These are phyloP conservation scores for Sebastes iracundus DNA, from an alignment of 2,797 vertebrate species.

Conservation along the genomic window DNA sequence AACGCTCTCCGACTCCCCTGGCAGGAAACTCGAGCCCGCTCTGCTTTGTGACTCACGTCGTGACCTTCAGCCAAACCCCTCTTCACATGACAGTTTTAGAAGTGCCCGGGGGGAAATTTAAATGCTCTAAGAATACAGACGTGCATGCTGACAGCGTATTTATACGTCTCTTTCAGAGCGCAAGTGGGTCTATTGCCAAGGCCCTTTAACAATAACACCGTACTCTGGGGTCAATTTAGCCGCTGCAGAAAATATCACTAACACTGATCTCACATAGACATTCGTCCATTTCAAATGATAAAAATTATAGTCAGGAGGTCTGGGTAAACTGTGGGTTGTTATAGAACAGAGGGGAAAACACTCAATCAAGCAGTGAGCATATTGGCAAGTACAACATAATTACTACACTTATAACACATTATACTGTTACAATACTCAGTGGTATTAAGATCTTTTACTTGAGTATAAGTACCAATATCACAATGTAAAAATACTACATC, in stretches of 20 bases:
- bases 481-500: not conserved
- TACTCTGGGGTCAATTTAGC: not conserved
- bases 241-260: not conserved
- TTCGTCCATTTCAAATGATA: not conserved
- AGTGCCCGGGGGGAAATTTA: slow-evolving; percentile 33
- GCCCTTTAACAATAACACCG: not conserved
- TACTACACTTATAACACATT: not conserved
- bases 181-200: not conserved
- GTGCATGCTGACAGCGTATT: slow-evolving; percentile 5
- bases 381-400: not conserved
- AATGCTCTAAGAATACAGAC: slow-evolving; percentile 39
- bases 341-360: not conserved
- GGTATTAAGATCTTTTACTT: not conserved
- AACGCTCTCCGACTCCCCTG: slow-evolving; percentile 45
- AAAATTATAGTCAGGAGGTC: not conserved
- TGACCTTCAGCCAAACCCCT: slow-evolving; percentile 66
- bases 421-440: not conserved
- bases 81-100: slow-evolving; percentile 38
- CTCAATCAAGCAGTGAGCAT: not conserved
- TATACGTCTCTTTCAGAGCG: not conserved
- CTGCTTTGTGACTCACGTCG: slow-evolving; percentile 67
- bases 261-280: not conserved
- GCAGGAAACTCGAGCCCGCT: slow-evolving; percentile 64
- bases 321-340: not conserved
- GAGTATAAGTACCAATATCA: not conserved